These are phyloP conservation scores for Hypomesus transpacificus DNA, from an alignment of 2,113 vertebrate genomes.

Conservation along the genomic window DNA sequence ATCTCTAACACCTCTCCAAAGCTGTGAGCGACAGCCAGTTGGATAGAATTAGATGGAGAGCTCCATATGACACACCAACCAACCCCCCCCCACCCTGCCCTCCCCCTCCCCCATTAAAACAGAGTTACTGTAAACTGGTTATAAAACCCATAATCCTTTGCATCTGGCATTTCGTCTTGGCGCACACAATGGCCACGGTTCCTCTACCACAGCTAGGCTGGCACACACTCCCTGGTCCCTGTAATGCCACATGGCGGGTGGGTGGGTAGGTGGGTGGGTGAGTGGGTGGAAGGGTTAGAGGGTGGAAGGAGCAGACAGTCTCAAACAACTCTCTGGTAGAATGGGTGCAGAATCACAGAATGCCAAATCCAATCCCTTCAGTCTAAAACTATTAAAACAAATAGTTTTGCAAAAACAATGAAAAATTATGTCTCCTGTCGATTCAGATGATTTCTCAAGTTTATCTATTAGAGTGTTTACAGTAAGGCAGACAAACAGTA, in stretches of 20 bases:
- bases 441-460: constrained; percentile 22
- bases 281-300: constrained; percentile 7
- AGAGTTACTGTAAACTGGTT: constrained; percentile 60
- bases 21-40: constrained; percentile 37
- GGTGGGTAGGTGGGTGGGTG: constrained; percentile 20
- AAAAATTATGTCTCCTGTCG: not conserved
- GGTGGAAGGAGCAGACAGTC: constrained; percentile 25
- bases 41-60: constrained; percentile 39
- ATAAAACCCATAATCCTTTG: constrained; percentile 63
- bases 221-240: constrained; percentile 29
- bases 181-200: constrained; percentile 16
- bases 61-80: constrained; percentile 51
- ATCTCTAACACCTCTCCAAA: constrained; percentile 36
- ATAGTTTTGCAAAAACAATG: constrained; percentile 3
- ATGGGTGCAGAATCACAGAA: constrained; percentile 30
- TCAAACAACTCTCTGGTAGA: constrained; percentile 39
- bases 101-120: constrained; percentile 45
- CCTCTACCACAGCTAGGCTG: constrained; percentile 42
- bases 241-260: constrained; percentile 26
- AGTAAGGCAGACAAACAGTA: constrained; percentile 28
- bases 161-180: constrained; percentile 59
- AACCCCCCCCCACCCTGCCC: constrained; percentile 12
- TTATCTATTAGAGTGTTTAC: constrained; percentile 34
- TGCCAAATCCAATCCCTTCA: constrained; percentile 38
- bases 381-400: not conserved